A percentile compares a stretch with the other conserved stretches of the same genome.
Evolutionary conservation across 2,888 invertebrate genomes (phyloP).

Genomic region (Eumacrocentrus americanus): DNA sequence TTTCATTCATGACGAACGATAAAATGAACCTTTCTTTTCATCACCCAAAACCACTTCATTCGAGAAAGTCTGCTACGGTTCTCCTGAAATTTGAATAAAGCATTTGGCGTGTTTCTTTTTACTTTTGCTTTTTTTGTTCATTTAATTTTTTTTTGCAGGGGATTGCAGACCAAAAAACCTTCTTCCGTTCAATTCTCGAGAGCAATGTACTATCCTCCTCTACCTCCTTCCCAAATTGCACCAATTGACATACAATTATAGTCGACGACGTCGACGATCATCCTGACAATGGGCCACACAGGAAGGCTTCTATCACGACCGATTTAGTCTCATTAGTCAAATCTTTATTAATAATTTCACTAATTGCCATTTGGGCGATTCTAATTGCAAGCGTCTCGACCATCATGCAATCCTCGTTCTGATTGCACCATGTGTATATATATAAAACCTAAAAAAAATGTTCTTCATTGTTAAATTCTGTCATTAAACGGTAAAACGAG

Average conservation of each 20-base stretch:
- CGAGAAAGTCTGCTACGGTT: background rate
- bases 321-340: slow-evolving; percentile 55
- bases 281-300: slow-evolving; percentile 52
- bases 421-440: background rate
- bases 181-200: background rate
- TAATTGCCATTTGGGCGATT: slow-evolving; percentile 58
- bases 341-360: slow-evolving; percentile 56
- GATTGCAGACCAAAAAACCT: background rate
- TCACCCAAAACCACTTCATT: background rate
- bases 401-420: too few species aligned
- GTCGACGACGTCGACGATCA: slow-evolving; percentile 31
- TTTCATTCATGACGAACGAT: background rate
- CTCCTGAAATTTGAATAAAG: background rate
- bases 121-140: background rate
- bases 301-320: slow-evolving; percentile 58
- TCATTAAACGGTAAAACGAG: too few species aligned
- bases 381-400: slow-evolving; percentile 48
- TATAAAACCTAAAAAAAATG: background rate
- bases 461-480: too few species aligned
- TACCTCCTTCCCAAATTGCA: slow-evolving; percentile 31
- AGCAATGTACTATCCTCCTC: slow-evolving; percentile 14
- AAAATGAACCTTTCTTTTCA: background rate
- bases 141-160: background rate
- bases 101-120: background rate
- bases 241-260: slow-evolving; percentile 43